Evolutionary conservation across 2,888 invertebrate genomes (phyloP).

Genomic region (Myathropa florea): DNA sequence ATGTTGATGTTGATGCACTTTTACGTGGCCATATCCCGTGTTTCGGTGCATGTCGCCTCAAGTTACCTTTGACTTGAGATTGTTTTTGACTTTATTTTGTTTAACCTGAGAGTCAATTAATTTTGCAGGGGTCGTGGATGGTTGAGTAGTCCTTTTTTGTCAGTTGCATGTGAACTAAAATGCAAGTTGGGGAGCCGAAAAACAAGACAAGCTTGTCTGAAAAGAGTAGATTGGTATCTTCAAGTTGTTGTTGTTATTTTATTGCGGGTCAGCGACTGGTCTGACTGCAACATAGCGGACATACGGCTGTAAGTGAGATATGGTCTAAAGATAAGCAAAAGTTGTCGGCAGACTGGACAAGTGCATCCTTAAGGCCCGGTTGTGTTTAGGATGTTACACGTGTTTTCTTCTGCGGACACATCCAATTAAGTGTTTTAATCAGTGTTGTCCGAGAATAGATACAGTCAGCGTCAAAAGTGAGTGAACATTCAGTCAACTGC

Average conservation of each 20-base stretch:
- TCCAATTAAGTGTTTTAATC: not conserved
- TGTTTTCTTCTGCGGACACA: not conserved
- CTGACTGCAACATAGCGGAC: not conserved
- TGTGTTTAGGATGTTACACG: not conserved
- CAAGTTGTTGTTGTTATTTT: not conserved
- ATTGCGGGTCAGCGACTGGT: not conserved
- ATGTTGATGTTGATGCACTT: not conserved
- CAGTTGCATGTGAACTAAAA: no score
- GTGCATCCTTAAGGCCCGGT: not conserved
- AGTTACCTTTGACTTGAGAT: not conserved
- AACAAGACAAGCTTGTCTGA: no score
- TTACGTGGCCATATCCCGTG: not conserved
- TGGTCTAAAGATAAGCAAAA: not conserved
- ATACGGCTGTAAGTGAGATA: not conserved
- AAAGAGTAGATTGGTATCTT: not conserved
- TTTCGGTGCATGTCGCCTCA: not conserved
- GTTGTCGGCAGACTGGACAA: not conserved
- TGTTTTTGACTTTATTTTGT: not conserved
- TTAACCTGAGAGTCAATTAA: not conserved
- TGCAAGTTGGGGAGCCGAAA: not conserved
- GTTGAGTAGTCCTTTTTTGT: not conserved
- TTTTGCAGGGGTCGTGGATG: not conserved
- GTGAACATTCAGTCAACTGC: no score
- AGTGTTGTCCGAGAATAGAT: not conserved
- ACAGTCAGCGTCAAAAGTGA: no score